These are phyloP conservation scores for Paraescarpia echinospica DNA, from an alignment of 1,140 invertebrate species.

Conservation along the genomic window DNA sequence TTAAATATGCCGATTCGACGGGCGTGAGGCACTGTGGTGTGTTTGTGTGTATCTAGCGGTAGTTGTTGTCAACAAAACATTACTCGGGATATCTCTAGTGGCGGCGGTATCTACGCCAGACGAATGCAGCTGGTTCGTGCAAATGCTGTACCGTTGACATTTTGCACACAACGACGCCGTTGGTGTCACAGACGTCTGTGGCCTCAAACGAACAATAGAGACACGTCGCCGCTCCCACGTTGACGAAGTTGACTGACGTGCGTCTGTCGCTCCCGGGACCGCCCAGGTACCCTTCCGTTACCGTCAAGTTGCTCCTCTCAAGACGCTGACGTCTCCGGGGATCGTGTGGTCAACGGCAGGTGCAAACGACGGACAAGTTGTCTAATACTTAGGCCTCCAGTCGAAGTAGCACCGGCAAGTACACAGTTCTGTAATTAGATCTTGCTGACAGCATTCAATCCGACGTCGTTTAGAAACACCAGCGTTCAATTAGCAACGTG, in stretches of 20 bases:
- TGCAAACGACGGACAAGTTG: neutral
- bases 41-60: no score
- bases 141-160: no score
- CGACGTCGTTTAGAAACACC: neutral
- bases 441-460: neutral
- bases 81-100: no score
- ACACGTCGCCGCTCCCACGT: neutral
- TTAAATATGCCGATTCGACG: no score
- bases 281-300: no score
- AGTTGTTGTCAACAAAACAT: no score
- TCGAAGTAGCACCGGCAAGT: neutral
- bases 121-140: no score
- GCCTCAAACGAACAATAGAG: neutral
- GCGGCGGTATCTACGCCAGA: no score
- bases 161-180: neutral
- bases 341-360: neutral
- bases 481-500: neutral
- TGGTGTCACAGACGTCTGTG: neutral
- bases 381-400: neutral
- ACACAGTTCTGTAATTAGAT: neutral
- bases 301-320: neutral
- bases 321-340: slow-evolving; percentile 11
- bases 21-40: neutral
- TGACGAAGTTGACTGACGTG: neutral
- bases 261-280: neutral